Evolutionary conservation across 2,113 vertebrate species (phyloP), one percentile per base, ranked within the genome.

Genomic region (Caranx melampygus): DNA sequence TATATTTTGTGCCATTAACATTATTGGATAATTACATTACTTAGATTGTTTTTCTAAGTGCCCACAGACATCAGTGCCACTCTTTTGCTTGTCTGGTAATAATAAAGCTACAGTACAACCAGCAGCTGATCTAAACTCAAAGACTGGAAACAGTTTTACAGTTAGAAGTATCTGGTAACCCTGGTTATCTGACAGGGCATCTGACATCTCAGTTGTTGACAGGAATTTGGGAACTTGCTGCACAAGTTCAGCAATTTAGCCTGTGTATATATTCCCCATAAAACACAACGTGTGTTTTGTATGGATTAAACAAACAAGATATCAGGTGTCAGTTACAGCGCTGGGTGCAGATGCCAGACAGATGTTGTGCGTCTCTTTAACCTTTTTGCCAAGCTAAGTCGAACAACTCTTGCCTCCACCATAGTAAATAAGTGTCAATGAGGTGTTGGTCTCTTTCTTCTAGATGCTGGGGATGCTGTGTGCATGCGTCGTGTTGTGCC

Each of bases 401-500:
- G 26, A 51, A 20, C 18, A 2, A 20, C 15, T 49, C 2, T 5
- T 49, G 47, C 1, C 21, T 52, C 51, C 6, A 52, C 18, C 51
- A 47, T 5, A 47, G 45, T 47, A 47, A 15, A 47, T 47, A 15
- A 47, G 45, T 4, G 4, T 5, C 20, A 45, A 37, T 18, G 7
- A 5, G 21, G 4, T 33, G 5, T 33, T 0, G 37, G 2, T 72
- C 14, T 72, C 13, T 78, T 37, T 64, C 62, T 89, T 51, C 59
- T 51, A 99, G 98, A 95, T 99, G 84, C 94, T 99, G 94, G 98
- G 98, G 78, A 98, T 98, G 97, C 86, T 99, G 88, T 98, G 97
- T 74, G 97, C 97, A 1, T 97, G 96, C 84, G 90, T 97, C 21
- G 98, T 98, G 63, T 81, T 99, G 82, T 98, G 96, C 90, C 95